A percentile compares a stretch with the other conserved stretches of the same genome.
Conservation (phyloP, 2,113 vertebrate species). For the Epinephelus cyanopodus region DNA sequence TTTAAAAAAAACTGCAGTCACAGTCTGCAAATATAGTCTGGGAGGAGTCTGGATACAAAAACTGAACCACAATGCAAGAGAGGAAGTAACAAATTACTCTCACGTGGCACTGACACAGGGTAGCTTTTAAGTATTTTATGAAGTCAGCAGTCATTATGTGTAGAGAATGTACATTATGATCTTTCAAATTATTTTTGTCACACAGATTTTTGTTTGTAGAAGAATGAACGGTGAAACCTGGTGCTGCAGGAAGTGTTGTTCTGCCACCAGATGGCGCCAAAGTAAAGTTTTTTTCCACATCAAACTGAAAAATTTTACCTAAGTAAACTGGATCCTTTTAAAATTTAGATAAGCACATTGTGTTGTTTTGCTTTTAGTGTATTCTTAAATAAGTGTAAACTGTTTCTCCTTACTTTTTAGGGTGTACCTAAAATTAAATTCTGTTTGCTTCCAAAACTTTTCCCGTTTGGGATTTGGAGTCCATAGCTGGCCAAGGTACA, state of each 20-base stretch:
- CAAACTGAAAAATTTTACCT: not conserved
- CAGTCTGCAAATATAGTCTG: constrained; percentile 1
- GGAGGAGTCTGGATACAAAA: constrained; percentile 3
- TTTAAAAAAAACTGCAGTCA: constrained; percentile 8
- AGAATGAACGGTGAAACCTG: too few relatives aligned
- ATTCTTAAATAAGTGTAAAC: not conserved
- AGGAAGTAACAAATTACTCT: not conserved
- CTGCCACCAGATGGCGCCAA: constrained; percentile 26
- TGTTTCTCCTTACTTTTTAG: not conserved
- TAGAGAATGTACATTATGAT: not conserved
- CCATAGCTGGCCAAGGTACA: too few relatives aligned
- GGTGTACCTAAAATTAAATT: too few relatives aligned
- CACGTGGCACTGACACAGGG: not conserved
- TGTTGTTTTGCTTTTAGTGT: not conserved
- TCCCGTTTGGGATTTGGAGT: too few relatives aligned
- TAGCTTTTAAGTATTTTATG: not conserved
- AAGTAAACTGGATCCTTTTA: too few relatives aligned
- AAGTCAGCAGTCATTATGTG: not conserved
- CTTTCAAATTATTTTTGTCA: not conserved
- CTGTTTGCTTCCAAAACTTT: too few relatives aligned
- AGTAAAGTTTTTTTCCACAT: not conserved
- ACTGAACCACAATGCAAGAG: constrained; percentile 12
- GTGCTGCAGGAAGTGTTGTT: not conserved
- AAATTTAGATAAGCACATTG: not conserved
- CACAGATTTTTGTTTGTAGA: too few relatives aligned